These are phyloP conservation scores for Sesamia inferens DNA, from an alignment of 2,888 invertebrate genomes.

Conservation along the genomic window DNA sequence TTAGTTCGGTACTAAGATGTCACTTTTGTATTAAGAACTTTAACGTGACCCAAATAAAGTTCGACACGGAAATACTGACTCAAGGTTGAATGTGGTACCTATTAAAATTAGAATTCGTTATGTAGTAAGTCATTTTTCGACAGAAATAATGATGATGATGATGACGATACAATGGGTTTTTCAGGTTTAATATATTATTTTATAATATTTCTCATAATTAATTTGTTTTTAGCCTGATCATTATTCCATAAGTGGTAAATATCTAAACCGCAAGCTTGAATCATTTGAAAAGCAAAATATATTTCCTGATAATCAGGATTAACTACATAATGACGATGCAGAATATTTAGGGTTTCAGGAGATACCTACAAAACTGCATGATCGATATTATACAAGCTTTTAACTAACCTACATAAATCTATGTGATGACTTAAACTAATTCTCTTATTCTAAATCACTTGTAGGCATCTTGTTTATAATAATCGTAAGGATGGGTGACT, in stretches of 20 bases:
- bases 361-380: not conserved
- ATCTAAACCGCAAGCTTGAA: not conserved
- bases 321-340: not conserved
- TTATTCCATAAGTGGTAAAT: slow-evolving; percentile 10
- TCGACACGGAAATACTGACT: too few relatives aligned
- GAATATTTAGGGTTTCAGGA: not conserved
- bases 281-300: not conserved
- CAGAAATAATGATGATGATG: not conserved
- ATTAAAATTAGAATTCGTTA: too few relatives aligned
- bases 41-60: too few relatives aligned
- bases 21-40: too few relatives aligned
- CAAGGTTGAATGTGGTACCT: too few relatives aligned
- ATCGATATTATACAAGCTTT: not conserved
- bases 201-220: not conserved
- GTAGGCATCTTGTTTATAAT: too few relatives aligned
- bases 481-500: not conserved
- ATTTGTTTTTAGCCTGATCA: not conserved
- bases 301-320: not conserved
- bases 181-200: not conserved
- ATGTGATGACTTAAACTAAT: not conserved
- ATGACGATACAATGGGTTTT: not conserved
- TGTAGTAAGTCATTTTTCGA: not conserved
- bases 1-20: too few relatives aligned
- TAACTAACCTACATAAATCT: not conserved
- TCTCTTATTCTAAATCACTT: not conserved